Evolutionary conservation across 2,888 invertebrate species (phyloP).

Genomic region (Anorthoa munda): DNA sequence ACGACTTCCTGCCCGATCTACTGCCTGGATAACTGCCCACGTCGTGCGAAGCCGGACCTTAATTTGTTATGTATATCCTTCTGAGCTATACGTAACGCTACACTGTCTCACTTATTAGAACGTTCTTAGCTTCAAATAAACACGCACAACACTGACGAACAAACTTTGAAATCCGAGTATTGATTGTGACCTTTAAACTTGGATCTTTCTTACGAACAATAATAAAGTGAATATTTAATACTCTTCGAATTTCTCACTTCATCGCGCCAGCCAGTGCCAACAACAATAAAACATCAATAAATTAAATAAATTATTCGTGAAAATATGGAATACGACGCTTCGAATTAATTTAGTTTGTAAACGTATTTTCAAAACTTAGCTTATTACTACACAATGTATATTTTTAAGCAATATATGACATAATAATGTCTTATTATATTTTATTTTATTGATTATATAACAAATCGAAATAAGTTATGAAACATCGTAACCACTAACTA

Average conservation of each 20-base stretch:
- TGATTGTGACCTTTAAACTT: conserved; percentile 26
- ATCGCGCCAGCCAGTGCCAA: conserved; percentile 20
- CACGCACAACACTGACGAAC: neutral
- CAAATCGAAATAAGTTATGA: neutral
- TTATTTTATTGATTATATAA: conserved; percentile 9
- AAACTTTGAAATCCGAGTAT: conserved; percentile 25
- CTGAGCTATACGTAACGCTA: too few species aligned
- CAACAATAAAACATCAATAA: conserved; percentile 40
- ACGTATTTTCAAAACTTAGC: conserved; percentile 11
- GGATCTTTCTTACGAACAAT: conserved; percentile 29
- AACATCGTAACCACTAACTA: neutral
- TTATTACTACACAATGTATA: conserved; percentile 7
- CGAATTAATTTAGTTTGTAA: neutral
- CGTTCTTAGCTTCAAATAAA: conserved; percentile 7
- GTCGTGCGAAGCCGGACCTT: too few species aligned
- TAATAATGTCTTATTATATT: too few species aligned
- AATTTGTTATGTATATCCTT: too few species aligned
- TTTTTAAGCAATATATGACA: too few species aligned
- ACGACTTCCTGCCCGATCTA: too few species aligned
- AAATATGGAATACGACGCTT: conserved; percentile 27
- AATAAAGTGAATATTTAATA: conserved; percentile 46
- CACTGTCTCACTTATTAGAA: conserved; percentile 1
- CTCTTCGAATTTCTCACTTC: conserved; percentile 24
- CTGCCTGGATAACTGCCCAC: too few species aligned
- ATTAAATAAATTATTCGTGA: conserved; percentile 21